phyloP scores from a whole-genome alignment of 2,113 vertebrate species.

The Corythoichthys intestinalis region DNA sequence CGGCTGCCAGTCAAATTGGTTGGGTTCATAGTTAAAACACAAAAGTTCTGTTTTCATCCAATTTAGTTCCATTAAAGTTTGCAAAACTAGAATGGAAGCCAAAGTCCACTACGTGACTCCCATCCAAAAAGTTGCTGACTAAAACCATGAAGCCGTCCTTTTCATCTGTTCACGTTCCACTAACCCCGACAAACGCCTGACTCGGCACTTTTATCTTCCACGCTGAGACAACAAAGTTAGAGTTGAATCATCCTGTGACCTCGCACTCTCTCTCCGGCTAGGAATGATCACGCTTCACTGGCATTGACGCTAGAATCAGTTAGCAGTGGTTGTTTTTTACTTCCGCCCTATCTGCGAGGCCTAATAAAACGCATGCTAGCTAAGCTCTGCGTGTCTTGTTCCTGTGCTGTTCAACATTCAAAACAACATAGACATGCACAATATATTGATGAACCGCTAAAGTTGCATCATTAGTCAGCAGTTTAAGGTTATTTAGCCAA shows the following conservation, averaged over 20 bases:
- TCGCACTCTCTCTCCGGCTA: neutral
- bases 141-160: neutral
- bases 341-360: no score
- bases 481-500: no score
- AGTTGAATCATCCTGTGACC: neutral
- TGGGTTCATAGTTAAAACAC: no score
- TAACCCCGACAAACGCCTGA: neutral
- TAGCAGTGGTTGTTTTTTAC: no score
- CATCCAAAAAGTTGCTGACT: neutral
- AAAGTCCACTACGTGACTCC: neutral
- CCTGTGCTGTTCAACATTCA: no score
- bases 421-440: no score
- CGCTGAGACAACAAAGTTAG: neutral
- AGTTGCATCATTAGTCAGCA: no score
- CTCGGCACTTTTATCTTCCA: neutral
- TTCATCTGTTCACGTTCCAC: neutral
- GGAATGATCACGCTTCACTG: neutral
- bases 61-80: neutral
- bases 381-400: no score
- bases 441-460: no score
- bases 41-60: neutral
- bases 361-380: no score
- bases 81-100: neutral
- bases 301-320: no score
- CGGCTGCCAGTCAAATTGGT: no score